Evolutionary conservation across 2,888 invertebrate species (phyloP).

Genomic region (Drosophila putrida): DNA sequence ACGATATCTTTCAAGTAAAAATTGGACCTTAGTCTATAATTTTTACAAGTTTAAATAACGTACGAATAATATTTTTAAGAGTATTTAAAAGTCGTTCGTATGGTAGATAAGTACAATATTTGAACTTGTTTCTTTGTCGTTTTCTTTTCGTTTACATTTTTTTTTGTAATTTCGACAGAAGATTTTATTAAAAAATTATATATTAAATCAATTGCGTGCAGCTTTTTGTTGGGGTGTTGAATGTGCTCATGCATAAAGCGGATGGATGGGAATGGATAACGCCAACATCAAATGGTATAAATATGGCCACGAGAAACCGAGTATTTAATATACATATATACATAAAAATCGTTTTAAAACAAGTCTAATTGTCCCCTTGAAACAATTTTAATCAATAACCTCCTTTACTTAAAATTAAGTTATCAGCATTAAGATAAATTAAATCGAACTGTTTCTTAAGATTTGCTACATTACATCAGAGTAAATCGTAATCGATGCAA

Average conservation of each 20-base stretch:
- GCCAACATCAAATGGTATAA: slow-evolving; percentile 43
- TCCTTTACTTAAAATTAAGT: slow-evolving; percentile 13
- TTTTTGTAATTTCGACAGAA: slow-evolving; percentile 52
- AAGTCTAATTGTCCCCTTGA: slow-evolving; percentile 26
- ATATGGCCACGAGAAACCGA: slow-evolving; percentile 27
- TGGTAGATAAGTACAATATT: no score
- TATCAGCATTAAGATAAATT: slow-evolving; percentile 5
- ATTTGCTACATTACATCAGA: no score
- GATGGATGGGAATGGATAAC: slow-evolving; percentile 12
- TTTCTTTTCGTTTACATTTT: slow-evolving; percentile 41
- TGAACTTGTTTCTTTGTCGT: slow-evolving; percentile 28
- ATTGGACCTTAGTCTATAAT: no score
- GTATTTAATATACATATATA: slow-evolving; percentile 18
- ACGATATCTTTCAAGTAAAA: no score
- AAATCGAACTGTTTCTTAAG: no score
- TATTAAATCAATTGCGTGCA: slow-evolving; percentile 78
- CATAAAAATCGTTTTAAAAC: slow-evolving; percentile 3
- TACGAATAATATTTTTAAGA: not conserved
- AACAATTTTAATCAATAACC: not conserved
- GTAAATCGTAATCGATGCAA: no score
- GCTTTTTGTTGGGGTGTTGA: slow-evolving; percentile 64
- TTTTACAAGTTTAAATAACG: no score
- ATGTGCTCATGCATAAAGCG: slow-evolving; percentile 71
- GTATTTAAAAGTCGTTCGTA: not conserved
- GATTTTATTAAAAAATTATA: slow-evolving; percentile 77